Base-by-base conservation (phyloP, 2,888 invertebrate species). In the Tuberolachnus salignus region DNA sequence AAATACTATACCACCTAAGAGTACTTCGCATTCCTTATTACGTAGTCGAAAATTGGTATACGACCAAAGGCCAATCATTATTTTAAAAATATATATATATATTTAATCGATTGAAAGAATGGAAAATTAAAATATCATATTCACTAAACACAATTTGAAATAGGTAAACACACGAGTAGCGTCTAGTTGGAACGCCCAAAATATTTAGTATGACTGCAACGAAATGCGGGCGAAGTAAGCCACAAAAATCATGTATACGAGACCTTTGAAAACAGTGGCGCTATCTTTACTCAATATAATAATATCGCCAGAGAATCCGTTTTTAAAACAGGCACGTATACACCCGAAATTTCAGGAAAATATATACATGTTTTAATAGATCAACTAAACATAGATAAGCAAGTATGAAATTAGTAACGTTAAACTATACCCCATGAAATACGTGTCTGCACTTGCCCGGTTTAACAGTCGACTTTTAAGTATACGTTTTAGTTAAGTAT, bases 21-120 rank as follows among this genome's bases (percentile, higher is more conserved):
- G 86, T 81, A 92, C 87, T 87, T 92, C 92, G 86, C 89, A 91
- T 85, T 89, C 88, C 83, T 89, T 89, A 85, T 89, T 89, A 84
- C 92, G 87, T 81, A 91, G 87, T 70, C 91, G 88, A 82, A 89
- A 88, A 84, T 87, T 89, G 44, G 85, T 89, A 84, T 89, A 89
- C 80, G 89, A 88, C 86, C 89, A 88, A 83, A 89, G 87, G 69
- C 89, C 89, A 84, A 90, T 88, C 90, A 90, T 90, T 80, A 75
- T 82, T 61, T 42, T 55, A 57, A 34, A 72, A 0, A 51, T 8
- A 42, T 1, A 44, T 19, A 42, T 42, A 26, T 53, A 46, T 0
- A 55, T 21, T 23, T 51, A 53, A 53, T 26, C 46, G 10, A 44
- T 3, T 11, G 63, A 51, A 21, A 9, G 8, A 16, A 51, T 42